These are phyloP conservation scores for Gasteruption jaculator DNA, from an alignment of 2,888 invertebrate species.

Conservation along the genomic window DNA sequence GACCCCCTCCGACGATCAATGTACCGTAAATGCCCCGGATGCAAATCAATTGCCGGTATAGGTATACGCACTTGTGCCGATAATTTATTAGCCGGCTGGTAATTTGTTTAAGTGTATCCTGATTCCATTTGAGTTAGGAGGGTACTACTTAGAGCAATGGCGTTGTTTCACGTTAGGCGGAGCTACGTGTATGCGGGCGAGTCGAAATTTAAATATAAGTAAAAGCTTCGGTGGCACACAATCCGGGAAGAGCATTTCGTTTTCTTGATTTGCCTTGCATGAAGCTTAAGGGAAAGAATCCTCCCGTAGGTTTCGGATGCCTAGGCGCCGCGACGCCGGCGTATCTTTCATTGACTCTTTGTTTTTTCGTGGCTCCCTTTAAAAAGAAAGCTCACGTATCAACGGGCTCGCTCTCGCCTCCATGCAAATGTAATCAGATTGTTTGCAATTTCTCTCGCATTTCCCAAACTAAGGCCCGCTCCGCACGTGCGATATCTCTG, in stretches of 20 bases:
- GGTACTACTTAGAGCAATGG: conserved; percentile 23
- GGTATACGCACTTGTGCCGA: conserved; percentile 38
- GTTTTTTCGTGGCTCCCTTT: conserved; percentile 19
- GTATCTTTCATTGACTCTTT: conserved; percentile 27
- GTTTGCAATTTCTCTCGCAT: conserved; percentile 31
- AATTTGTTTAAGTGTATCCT: conserved; percentile 52
- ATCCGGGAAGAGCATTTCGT: conserved; percentile 40
- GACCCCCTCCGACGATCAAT: conserved; percentile 20
- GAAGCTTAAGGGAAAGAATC: conserved; percentile 36
- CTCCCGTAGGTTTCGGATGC: conserved; percentile 20
- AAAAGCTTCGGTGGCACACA: conserved; percentile 41
- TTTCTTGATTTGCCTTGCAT: conserved; percentile 51
- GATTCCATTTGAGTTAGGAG: conserved; percentile 45
- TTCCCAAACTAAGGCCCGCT: conserved; percentile 20
- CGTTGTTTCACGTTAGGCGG: not conserved
- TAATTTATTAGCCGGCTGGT: conserved; percentile 45
- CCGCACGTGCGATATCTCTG: too few relatives aligned
- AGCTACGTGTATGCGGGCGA: not conserved
- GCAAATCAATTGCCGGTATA: conserved; percentile 52
- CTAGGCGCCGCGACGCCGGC: conserved; percentile 32
- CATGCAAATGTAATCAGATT: conserved; percentile 43
- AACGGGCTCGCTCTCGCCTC: conserved; percentile 27
- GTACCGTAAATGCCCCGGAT: conserved; percentile 36
- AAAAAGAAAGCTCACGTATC: conserved; percentile 29
- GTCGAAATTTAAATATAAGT: conserved; percentile 48